phyloP scores from a whole-genome alignment of 2,113 vertebrate genomes.

The Zosterops japonicus region DNA sequence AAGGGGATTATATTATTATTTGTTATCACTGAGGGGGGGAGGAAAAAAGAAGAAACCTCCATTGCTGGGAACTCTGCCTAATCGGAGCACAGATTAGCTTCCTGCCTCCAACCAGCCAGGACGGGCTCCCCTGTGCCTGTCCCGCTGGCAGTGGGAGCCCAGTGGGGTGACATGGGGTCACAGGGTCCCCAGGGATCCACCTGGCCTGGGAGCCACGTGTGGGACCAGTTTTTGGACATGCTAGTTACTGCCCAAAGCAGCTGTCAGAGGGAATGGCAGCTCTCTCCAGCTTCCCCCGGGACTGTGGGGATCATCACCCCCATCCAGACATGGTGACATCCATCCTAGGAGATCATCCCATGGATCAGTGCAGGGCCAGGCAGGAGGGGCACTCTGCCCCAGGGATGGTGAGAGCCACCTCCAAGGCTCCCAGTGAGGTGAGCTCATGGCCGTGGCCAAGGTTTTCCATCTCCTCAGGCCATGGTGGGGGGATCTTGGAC shows the following conservation, averaged over 20 bases:
- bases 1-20: constrained; percentile 73
- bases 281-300: neutral
- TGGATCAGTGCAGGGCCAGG: neutral
- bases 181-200: fast-evolving
- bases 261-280: neutral
- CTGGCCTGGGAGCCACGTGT: fast-evolving
- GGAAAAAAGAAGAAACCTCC: constrained; percentile 30
- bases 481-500: neutral
- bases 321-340: fast-evolving
- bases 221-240: neutral
- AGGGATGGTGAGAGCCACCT: neutral
- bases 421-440: fast-evolving
- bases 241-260: fast-evolving
- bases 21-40: constrained; percentile 48
- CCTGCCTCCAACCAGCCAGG: fast-evolving
- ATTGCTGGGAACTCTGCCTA: constrained; percentile 52
- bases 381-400: neutral
- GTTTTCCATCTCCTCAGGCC: neutral
- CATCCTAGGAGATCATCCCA: fast-evolving
- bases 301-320: neutral
- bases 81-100: constrained; percentile 21
- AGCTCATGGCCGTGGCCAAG: neutral
- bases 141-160: fast-evolving
- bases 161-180: fast-evolving
- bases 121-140: neutral